Conservation (phyloP, 2,888 invertebrate genomes). For the Elmis aenea region DNA sequence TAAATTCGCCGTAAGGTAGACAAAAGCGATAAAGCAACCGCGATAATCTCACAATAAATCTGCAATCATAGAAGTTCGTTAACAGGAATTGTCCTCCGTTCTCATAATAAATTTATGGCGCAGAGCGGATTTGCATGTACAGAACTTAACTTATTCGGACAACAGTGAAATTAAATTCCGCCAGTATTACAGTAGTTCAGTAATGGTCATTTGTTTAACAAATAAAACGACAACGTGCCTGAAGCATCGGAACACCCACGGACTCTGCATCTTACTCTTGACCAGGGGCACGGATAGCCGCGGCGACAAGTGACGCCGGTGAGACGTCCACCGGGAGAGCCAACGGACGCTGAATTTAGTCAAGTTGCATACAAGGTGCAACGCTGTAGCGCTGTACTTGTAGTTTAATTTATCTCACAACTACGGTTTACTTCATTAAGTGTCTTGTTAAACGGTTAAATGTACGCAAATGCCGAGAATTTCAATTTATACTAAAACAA, state of each 20-base stretch:
- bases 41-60: slow-evolving; percentile 36
- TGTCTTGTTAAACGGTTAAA: no score
- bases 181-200: slow-evolving; percentile 31
- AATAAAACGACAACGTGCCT: slow-evolving; percentile 36
- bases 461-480: no score
- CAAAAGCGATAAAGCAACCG: slow-evolving; percentile 11
- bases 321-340: no score
- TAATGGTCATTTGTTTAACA: slow-evolving; percentile 47
- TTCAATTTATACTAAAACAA: no score
- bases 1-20: no score
- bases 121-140: slow-evolving; percentile 46
- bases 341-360: no score
- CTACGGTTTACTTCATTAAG: slow-evolving; percentile 9
- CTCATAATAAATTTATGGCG: slow-evolving; percentile 46
- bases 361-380: slow-evolving; percentile 13
- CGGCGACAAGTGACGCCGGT: no score
- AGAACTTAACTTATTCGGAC: slow-evolving; percentile 48
- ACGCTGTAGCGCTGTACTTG: slow-evolving; percentile 27
- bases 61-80: slow-evolving; percentile 46
- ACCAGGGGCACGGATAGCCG: no score
- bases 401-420: slow-evolving; percentile 35
- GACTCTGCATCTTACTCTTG: slow-evolving; percentile 16
- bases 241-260: slow-evolving; percentile 8
- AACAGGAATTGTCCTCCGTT: slow-evolving; percentile 43
- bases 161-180: slow-evolving; percentile 47